Conservation (phyloP, 2,888 invertebrate genomes). For the Pachycephus smyrnensis region DNA sequence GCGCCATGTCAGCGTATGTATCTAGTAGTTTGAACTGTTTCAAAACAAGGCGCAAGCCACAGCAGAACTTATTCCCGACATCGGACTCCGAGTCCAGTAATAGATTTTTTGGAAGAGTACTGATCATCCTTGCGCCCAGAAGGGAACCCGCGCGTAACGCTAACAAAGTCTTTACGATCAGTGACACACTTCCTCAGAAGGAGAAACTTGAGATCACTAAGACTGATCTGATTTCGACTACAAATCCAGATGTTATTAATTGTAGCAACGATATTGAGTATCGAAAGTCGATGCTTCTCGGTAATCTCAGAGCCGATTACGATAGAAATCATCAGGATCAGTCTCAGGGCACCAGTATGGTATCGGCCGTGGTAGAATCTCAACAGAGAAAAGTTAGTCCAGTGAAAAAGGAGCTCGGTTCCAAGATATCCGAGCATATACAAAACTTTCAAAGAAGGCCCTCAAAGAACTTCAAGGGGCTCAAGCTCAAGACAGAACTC, state of each 20-base stretch:
- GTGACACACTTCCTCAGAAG: constrained; percentile 37
- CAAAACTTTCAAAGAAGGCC: constrained; percentile 49
- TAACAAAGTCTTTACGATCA: constrained; percentile 51
- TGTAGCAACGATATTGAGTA: constrained; percentile 64
- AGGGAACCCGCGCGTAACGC: constrained; percentile 7
- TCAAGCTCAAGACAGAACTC: constrained; percentile 50
- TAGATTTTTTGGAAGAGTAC: constrained; percentile 38
- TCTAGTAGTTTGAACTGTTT: constrained; percentile 57
- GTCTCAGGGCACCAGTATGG: neutral
- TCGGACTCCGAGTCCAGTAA: constrained; percentile 19
- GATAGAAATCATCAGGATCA: neutral
- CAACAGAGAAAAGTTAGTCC: constrained; percentile 23
- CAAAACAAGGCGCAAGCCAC: constrained; percentile 43
- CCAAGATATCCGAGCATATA: constrained; percentile 51
- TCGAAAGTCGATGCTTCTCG: constrained; percentile 53
- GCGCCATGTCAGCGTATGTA: constrained; percentile 70
- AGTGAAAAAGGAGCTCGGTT: constrained; percentile 43
- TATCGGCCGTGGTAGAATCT: neutral
- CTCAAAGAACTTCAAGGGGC: constrained; percentile 54
- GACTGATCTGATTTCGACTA: constrained; percentile 74
- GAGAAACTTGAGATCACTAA: constrained; percentile 71
- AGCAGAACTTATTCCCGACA: constrained; percentile 10
- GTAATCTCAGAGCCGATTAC: constrained; percentile 16
- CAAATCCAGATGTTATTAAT: constrained; percentile 71
- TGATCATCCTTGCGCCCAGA: constrained; percentile 28